phyloP scores from a whole-genome alignment of 2,113 vertebrate species.

The Mustela nigripes region DNA sequence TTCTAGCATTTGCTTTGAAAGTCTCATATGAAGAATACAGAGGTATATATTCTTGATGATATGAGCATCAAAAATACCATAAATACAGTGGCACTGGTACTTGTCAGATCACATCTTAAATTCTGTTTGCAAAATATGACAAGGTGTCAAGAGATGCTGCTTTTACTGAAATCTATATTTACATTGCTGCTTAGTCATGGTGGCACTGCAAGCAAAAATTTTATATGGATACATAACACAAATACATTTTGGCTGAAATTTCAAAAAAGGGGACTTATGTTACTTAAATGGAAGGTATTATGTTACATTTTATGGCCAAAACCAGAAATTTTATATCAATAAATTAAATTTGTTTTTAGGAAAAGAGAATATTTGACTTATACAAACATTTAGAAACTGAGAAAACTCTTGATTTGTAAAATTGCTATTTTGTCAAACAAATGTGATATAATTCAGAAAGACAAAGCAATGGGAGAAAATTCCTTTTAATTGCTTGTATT shows the following conservation, averaged over 20 bases:
- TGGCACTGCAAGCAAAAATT: neutral
- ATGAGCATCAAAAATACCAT: neutral
- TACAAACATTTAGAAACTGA: slow-evolving; percentile 26
- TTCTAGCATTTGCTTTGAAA: neutral
- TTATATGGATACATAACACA: neutral
- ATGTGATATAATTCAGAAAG: slow-evolving; percentile 59
- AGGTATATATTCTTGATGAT: neutral
- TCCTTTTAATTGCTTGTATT: slow-evolving; percentile 48
- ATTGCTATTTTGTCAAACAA: slow-evolving; percentile 40
- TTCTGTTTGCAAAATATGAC: slow-evolving; percentile 35
- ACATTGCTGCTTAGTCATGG: neutral
- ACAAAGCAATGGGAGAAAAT: neutral
- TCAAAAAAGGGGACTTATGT: neutral
- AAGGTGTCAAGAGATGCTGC: neutral
- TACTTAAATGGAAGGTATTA: neutral
- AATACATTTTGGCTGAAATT: slow-evolving; percentile 47
- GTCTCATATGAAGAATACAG: neutral
- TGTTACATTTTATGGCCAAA: slow-evolving; percentile 33
- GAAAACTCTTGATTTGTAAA: slow-evolving; percentile 3
- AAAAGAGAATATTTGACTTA: neutral
- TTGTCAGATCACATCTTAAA: slow-evolving; percentile 9
- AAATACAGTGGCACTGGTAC: neutral
- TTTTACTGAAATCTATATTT: slow-evolving; percentile 46
- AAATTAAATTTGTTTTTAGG: slow-evolving; percentile 37
- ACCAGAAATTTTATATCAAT: neutral